These are phyloP conservation scores for Centropus bengalensis DNA, from an alignment of 2,113 vertebrate species.

Conservation along the genomic window DNA sequence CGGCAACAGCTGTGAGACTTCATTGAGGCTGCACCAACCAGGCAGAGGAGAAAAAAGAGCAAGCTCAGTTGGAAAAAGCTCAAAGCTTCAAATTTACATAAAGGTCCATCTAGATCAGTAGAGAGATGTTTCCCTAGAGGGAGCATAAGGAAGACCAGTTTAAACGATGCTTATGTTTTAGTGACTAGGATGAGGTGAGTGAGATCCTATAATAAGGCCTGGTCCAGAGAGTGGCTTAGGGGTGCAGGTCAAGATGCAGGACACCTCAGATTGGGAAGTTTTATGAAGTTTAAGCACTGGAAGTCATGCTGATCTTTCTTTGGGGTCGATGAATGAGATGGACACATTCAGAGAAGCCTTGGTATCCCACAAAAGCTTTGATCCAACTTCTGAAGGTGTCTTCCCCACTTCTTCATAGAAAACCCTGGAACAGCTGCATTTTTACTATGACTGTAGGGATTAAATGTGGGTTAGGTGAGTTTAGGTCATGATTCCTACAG, in stretches of 20 bases:
- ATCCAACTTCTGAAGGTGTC: not conserved
- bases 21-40: not conserved
- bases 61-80: not conserved
- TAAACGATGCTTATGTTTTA: not conserved
- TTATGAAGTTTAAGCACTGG: not conserved
- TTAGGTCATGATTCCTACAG: fast-evolving
- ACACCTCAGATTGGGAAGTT: not conserved
- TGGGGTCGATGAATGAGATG: not conserved
- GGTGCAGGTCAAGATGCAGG: not conserved
- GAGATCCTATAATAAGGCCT: fast-evolving
- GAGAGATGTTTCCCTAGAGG: not conserved
- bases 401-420: not conserved
- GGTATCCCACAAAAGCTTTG: not conserved
- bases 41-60: not conserved
- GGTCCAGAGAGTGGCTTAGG: not conserved
- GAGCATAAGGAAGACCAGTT: not conserved
- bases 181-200: not conserved
- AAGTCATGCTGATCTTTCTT: not conserved
- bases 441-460: not conserved
- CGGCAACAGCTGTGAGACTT: not conserved
- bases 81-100: not conserved
- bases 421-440: not conserved
- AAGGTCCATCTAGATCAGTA: not conserved
- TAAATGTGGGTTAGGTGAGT: not conserved
- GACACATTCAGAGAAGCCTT: not conserved